A percentile compares a stretch with the other conserved stretches of the same genome.
Evolutionary conservation across 2,113 vertebrate genomes (phyloP).

Genomic region (Amphiprion ocellaris): DNA sequence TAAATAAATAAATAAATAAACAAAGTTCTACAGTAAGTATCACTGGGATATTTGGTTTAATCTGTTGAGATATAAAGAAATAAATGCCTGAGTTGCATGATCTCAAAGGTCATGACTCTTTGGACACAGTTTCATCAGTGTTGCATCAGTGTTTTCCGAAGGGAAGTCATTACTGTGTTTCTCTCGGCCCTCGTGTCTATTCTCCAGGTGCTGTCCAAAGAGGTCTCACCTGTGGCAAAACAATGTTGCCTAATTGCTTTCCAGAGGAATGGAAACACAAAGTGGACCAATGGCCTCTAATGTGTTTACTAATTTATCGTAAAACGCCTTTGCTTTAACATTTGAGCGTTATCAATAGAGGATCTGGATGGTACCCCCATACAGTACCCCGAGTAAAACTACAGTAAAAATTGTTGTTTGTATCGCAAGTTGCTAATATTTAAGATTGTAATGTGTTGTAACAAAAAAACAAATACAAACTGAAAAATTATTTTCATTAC

Average conservation of each 20-base stretch:
- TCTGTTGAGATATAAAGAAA: background rate
- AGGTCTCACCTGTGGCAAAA: constrained; percentile 42
- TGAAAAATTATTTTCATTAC: no score
- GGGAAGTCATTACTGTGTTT: constrained; percentile 56
- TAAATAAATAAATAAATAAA: no score
- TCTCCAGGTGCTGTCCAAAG: constrained; percentile 64
- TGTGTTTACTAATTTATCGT: constrained; percentile 5
- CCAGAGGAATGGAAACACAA: constrained; percentile 48
- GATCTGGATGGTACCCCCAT: background rate
- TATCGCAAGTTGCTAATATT: no score
- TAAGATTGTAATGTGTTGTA: no score
- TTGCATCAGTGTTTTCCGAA: constrained; percentile 62
- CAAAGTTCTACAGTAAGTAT: background rate
- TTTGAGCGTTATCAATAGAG: background rate
- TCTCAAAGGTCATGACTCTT: constrained; percentile 21
- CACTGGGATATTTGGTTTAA: background rate
- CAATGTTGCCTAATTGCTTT: constrained; percentile 64
- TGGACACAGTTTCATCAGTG: constrained; percentile 42
- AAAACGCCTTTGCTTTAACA: background rate
- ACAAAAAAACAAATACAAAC: no score
- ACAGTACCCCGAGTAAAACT: no score
- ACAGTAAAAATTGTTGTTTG: no score
- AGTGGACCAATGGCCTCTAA: constrained; percentile 60
- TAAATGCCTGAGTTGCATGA: background rate
- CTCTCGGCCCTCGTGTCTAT: constrained; percentile 16